phyloP scores from a whole-genome alignment of 2,797 vertebrate species.

The Neopelma chrysocephalum region DNA sequence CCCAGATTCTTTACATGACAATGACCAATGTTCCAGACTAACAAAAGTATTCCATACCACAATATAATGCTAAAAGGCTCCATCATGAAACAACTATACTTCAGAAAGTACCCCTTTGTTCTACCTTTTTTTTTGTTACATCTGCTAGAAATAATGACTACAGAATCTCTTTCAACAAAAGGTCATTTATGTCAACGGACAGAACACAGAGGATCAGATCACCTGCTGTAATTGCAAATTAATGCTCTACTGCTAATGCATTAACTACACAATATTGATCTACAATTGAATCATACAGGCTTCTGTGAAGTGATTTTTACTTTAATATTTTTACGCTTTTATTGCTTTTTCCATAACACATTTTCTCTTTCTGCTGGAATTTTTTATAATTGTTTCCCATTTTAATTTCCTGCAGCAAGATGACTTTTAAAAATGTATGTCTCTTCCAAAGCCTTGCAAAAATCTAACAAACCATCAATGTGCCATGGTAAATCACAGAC shows the following conservation, averaged over 20 bases:
- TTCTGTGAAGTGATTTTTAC: slow-evolving; percentile 71
- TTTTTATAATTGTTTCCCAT: slow-evolving; percentile 76
- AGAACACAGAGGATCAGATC: slow-evolving; percentile 75
- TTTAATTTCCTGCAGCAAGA: slow-evolving; percentile 74
- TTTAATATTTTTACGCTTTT: slow-evolving; percentile 65
- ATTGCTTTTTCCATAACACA: slow-evolving; percentile 73
- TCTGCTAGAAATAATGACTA: slow-evolving; percentile 73
- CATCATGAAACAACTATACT: not conserved
- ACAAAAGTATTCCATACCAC: not conserved
- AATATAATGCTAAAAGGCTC: not conserved
- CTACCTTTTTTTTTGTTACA: slow-evolving; percentile 28
- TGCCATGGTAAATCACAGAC: slow-evolving; percentile 42
- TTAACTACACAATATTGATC: slow-evolving; percentile 82
- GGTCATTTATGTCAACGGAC: slow-evolving; percentile 76
- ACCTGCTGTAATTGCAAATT: slow-evolving; percentile 80
- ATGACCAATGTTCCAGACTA: not conserved
- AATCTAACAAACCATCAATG: slow-evolving; percentile 47
- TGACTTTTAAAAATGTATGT: slow-evolving; percentile 69
- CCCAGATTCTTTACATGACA: not conserved
- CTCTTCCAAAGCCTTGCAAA: slow-evolving; percentile 62
- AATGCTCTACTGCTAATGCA: slow-evolving; percentile 81
- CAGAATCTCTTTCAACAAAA: slow-evolving; percentile 73
- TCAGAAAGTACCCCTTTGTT: slow-evolving; percentile 27
- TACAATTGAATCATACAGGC: slow-evolving; percentile 74
- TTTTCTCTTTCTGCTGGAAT: slow-evolving; percentile 72